These are phyloP conservation scores for Manacus vitellinus DNA, from an alignment of 2,113 vertebrate species.

Conservation along the genomic window DNA sequence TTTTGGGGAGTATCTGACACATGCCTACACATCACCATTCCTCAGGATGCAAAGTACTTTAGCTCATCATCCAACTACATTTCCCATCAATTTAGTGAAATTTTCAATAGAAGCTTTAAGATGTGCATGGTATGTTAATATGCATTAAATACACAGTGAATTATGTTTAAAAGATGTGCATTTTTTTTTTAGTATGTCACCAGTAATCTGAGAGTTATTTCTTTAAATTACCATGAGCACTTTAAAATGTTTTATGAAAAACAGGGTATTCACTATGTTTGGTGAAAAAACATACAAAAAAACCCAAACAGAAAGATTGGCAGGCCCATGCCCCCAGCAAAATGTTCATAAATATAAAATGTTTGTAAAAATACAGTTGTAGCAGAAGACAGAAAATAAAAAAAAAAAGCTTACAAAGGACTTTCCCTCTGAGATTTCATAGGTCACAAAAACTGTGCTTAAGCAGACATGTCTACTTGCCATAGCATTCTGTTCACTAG, in stretches of 20 bases:
- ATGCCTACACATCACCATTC: background rate
- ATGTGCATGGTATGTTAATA: background rate
- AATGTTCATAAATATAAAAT: background rate
- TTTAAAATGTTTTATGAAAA: background rate
- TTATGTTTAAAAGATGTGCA: background rate
- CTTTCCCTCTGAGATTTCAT: background rate
- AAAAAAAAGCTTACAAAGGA: background rate
- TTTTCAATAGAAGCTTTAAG: background rate
- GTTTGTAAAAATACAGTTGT: background rate
- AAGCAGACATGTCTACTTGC: background rate
- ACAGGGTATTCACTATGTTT: background rate
- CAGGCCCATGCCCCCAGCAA: background rate
- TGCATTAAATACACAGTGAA: background rate
- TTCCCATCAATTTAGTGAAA: background rate
- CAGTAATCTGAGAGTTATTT: background rate
- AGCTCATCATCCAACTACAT: background rate
- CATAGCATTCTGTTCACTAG: background rate
- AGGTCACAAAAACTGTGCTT: background rate
- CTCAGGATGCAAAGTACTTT: background rate
- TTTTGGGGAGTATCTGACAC: background rate
- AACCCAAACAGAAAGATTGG: background rate
- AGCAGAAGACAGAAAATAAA: background rate
- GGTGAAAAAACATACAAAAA: background rate
- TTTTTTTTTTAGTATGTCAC: background rate
- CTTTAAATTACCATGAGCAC: accelerated